These are phyloP conservation scores for Aptenodytes forsteri DNA, from an alignment of 2,113 vertebrate species.

Conservation along the genomic window DNA sequence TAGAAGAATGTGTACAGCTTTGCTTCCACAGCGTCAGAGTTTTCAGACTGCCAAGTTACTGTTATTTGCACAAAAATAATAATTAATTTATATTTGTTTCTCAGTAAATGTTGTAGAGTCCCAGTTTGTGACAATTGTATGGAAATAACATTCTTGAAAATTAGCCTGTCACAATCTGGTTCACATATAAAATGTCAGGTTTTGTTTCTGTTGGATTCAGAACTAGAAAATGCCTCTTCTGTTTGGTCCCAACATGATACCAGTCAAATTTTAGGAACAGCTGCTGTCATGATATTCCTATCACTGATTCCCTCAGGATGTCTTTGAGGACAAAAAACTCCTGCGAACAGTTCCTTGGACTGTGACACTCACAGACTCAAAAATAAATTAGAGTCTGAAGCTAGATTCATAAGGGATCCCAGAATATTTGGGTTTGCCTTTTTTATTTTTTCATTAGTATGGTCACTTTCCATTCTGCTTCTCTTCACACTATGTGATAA, in stretches of 20 bases:
- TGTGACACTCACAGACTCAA: neutral
- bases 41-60: neutral
- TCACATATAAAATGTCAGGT: neutral
- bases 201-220: neutral
- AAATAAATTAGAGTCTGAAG: neutral
- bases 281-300: neutral
- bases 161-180: neutral
- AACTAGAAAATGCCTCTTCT: neutral
- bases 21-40: neutral
- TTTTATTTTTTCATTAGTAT: neutral
- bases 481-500: neutral
- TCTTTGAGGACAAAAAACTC: neutral
- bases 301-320: neutral
- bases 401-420: neutral
- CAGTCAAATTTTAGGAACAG: neutral
- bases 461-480: neutral
- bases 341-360: neutral
- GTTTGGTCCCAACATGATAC: neutral
- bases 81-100: neutral
- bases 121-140: neutral
- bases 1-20: neutral
- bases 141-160: neutral
- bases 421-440: neutral
- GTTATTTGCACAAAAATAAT: neutral
- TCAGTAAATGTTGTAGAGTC: neutral